These are phyloP conservation scores for Callospermophilus lateralis DNA, from an alignment of 2,113 vertebrate species.

Conservation along the genomic window DNA sequence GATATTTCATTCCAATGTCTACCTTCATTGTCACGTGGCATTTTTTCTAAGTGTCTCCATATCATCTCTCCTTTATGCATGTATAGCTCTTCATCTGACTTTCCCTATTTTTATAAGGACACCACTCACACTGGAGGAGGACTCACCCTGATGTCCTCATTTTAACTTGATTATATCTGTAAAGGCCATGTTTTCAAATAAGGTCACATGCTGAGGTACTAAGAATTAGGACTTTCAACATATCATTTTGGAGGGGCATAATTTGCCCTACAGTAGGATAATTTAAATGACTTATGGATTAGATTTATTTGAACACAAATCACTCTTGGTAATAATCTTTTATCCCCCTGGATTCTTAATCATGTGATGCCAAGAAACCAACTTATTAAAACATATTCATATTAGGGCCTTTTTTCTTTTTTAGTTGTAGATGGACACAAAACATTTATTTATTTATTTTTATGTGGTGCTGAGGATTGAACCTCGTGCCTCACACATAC, in stretches of 20 bases:
- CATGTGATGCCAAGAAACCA: not conserved
- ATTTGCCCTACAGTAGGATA: not conserved
- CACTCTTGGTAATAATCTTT: constrained; percentile 35
- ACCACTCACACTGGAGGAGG: not conserved
- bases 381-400: constrained; percentile 57
- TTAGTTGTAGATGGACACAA: too few relatives aligned
- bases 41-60: not conserved
- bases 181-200: constrained; percentile 46
- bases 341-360: not conserved
- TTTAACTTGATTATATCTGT: constrained; percentile 44
- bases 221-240: not conserved
- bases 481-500: too few relatives aligned
- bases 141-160: not conserved
- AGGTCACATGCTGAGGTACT: constrained; percentile 22
- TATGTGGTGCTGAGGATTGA: too few relatives aligned
- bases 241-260: not conserved
- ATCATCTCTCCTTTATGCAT: not conserved
- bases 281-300: constrained; percentile 15
- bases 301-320: constrained; percentile 44
- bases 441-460: too few relatives aligned
- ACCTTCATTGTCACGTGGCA: not conserved
- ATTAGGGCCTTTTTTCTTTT: not conserved
- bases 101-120: not conserved
- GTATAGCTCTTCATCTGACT: not conserved
- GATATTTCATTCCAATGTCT: not conserved